These are phyloP conservation scores for Monopis laevigella DNA, from an alignment of 2,888 invertebrate genomes.

Conservation along the genomic window DNA sequence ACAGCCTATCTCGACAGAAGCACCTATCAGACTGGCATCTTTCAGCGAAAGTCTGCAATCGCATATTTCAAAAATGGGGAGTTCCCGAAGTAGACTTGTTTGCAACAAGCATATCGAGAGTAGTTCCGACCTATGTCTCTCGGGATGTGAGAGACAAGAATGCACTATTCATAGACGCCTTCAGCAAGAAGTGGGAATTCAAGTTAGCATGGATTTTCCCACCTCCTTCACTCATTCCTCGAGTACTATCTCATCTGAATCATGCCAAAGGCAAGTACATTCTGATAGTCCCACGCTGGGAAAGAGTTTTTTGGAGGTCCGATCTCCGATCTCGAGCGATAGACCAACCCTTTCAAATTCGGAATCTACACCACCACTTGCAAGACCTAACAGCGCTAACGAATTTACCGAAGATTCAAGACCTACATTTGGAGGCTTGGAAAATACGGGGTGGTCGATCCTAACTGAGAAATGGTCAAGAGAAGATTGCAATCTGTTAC, in stretches of 20 bases:
- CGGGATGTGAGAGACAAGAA: constrained; percentile 16
- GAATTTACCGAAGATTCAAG: constrained; percentile 9
- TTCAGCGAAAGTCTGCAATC: neutral
- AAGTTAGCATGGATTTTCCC: constrained; percentile 21
- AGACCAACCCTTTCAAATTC: constrained; percentile 14
- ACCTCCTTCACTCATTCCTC: constrained; percentile 21
- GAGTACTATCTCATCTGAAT: constrained; percentile 20
- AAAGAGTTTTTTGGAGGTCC: constrained; percentile 20
- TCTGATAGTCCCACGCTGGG: constrained; percentile 19
- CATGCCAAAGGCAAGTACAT: constrained; percentile 18
- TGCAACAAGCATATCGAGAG: constrained; percentile 15
- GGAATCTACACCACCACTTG: constrained; percentile 9
- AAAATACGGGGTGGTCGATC: neutral
- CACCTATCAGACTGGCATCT: neutral
- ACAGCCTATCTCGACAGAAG: neutral
- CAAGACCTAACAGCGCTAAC: constrained; percentile 6
- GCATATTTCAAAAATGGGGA: constrained; percentile 20
- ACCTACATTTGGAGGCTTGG: constrained; percentile 11
- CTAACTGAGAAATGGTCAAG: neutral
- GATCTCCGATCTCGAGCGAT: constrained; percentile 18
- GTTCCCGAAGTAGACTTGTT: constrained; percentile 19
- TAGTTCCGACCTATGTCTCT: constrained; percentile 15
- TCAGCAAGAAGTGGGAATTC: constrained; percentile 21
- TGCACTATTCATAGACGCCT: constrained; percentile 19
- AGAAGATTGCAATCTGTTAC: neutral